phyloP scores from a whole-genome alignment of 2,113 vertebrate genomes.

The Okapia johnstoni region DNA sequence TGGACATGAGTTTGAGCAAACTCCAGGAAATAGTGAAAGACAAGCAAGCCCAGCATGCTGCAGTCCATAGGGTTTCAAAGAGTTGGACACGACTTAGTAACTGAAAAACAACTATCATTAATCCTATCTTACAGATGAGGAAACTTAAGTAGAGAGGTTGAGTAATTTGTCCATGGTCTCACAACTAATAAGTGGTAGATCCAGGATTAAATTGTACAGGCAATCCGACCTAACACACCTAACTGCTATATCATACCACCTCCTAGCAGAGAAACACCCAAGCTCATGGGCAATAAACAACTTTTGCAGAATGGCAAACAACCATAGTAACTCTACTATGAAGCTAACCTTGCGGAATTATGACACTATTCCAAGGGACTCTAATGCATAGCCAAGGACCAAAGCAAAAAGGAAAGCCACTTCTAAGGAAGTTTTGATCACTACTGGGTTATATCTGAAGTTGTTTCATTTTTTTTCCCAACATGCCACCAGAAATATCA shows the following conservation, averaged over 20 bases:
- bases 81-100: neutral
- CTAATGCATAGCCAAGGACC: neutral
- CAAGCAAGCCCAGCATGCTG: neutral
- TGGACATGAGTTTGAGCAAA: neutral
- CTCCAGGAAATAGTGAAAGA: neutral
- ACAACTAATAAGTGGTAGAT: neutral
- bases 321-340: neutral
- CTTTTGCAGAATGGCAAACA: neutral
- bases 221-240: neutral
- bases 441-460: neutral
- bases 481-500: constrained; percentile 36
- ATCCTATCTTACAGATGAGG: constrained; percentile 25
- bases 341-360: neutral
- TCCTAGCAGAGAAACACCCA: neutral
- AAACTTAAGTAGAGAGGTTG: neutral
- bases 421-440: neutral
- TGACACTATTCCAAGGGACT: neutral
- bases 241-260: neutral
- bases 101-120: neutral
- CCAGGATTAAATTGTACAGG: neutral
- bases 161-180: neutral
- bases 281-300: neutral
- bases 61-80: neutral
- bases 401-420: neutral
- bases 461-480: constrained; percentile 31